These are phyloP conservation scores for Minunthozetes semirufus DNA, from an alignment of 2,888 invertebrate species.

Conservation along the genomic window DNA sequence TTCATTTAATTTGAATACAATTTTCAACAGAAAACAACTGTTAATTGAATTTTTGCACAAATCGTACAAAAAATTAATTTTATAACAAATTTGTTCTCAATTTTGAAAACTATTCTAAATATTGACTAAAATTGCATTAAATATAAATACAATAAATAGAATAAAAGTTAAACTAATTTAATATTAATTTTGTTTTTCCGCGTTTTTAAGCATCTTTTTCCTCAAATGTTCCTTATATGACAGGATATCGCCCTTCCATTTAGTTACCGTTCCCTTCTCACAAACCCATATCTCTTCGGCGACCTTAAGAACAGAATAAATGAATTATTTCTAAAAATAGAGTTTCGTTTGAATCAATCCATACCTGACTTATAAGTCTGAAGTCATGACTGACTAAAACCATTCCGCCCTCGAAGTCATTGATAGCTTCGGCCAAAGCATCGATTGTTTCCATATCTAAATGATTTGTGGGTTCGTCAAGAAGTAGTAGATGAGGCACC, in stretches of 20 bases:
- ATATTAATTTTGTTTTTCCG: constrained; percentile 43
- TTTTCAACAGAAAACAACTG: too few relatives aligned
- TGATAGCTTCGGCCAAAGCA: constrained; percentile 92
- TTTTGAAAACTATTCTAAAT: background rate
- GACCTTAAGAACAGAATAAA: constrained; percentile 58
- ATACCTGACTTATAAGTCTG: constrained; percentile 92
- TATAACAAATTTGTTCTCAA: too few relatives aligned
- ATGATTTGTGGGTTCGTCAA: constrained; percentile 71
- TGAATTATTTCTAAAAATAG: background rate
- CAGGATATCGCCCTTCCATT: constrained; percentile 94
- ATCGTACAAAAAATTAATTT: too few relatives aligned
- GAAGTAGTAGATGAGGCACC: constrained; percentile 76
- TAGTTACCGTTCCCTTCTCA: constrained; percentile 87
- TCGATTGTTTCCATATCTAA: constrained; percentile 98
- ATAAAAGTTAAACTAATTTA: background rate
- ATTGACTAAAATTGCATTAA: background rate
- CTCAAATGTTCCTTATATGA: constrained; percentile 92
- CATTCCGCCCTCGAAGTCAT: constrained; percentile 96
- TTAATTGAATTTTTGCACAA: too few relatives aligned
- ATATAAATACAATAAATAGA: too few relatives aligned
- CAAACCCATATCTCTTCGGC: constrained; percentile 99
- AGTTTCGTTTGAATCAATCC: constrained; percentile 35
- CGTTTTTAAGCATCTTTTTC: constrained; percentile 71
- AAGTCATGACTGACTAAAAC: constrained; percentile 99
- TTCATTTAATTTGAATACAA: too few relatives aligned